A percentile compares a stretch with the other conserved stretches of the same genome.
Evolutionary conservation across 2,888 invertebrate species (phyloP).

Genomic region (Heliconius aoede): DNA sequence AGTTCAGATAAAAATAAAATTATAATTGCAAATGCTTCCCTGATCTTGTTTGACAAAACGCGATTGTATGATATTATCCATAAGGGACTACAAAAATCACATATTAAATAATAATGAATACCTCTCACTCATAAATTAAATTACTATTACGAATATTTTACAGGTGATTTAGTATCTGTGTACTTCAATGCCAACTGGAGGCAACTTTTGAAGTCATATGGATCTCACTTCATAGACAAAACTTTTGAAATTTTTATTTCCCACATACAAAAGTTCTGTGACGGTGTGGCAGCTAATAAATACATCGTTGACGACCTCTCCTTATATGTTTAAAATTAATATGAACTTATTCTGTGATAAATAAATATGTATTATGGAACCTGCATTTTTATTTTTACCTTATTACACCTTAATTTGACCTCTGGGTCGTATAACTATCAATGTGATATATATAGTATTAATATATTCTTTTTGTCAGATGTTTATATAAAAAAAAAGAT

Average conservation of each 20-base stretch:
- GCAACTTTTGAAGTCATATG: neutral
- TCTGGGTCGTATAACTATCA: neutral
- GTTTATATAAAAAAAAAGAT: too few species aligned
- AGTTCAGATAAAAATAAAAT: too few species aligned
- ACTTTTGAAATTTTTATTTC: neutral
- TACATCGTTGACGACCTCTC: slow-evolving; percentile 8
- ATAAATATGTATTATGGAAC: neutral
- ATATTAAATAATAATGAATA: too few species aligned
- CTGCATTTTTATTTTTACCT: neutral
- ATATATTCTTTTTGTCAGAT: too few species aligned
- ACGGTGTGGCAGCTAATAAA: neutral
- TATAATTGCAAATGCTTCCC: too few species aligned
- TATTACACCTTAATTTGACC: neutral
- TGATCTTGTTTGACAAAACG: too few species aligned
- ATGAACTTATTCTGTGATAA: neutral
- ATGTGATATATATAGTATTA: neutral
- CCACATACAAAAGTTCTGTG: neutral
- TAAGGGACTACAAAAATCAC: too few species aligned
- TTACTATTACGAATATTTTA: neutral
- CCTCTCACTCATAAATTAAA: too few species aligned
- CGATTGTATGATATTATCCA: too few species aligned
- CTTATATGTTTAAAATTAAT: neutral
- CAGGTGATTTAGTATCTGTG: neutral
- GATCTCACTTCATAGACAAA: neutral
- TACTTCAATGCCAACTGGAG: slow-evolving; percentile 1